These are phyloP conservation scores for Polydrusus cervinus DNA, from an alignment of 2,888 invertebrate genomes.

Conservation along the genomic window DNA sequence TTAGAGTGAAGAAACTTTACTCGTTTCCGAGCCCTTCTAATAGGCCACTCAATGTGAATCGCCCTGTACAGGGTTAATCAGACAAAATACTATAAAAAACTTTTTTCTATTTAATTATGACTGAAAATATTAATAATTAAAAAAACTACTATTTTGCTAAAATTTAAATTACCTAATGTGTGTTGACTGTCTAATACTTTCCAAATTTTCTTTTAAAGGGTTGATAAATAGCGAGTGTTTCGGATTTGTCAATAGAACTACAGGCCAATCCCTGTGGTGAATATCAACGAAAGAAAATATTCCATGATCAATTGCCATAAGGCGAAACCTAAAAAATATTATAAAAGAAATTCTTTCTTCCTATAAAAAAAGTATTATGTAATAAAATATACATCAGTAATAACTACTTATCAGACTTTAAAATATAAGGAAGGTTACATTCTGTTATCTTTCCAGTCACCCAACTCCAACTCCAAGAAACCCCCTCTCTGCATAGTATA, in stretches of 20 bases:
- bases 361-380: no score
- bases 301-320: constrained; percentile 92
- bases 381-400: background rate
- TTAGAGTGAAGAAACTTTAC: no score
- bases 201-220: constrained; percentile 82
- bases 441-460: constrained; percentile 94
- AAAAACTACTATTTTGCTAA: no score
- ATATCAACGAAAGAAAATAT: constrained; percentile 89
- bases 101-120: no score
- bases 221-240: constrained; percentile 85
- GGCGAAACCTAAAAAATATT: constrained; percentile 78
- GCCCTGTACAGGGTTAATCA: no score
- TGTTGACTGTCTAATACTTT: constrained; percentile 80
- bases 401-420: no score
- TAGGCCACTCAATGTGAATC: no score
- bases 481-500: constrained; percentile 89
- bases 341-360: no score
- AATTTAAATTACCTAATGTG: constrained; percentile 80
- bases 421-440: constrained; percentile 75
- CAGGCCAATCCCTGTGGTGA: constrained; percentile 85
- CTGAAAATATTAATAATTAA: no score
- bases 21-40: no score
- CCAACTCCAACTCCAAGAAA: constrained; percentile 89
- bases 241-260: constrained; percentile 91
- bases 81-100: no score